Conservation (phyloP, 2,113 vertebrate species). For the Myodes glareolus region DNA sequence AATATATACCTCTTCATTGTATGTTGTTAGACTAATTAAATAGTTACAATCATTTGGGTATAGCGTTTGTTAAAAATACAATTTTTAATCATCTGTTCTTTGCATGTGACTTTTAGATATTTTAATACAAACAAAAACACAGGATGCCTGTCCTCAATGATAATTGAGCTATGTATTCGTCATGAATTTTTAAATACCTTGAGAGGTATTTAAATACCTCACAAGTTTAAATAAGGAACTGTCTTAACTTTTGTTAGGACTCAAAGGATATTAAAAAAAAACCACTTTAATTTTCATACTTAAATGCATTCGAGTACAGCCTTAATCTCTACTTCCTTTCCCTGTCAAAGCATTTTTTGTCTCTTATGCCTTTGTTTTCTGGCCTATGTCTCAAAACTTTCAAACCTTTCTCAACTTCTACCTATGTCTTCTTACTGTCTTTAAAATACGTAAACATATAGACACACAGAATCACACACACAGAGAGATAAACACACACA, state of each 20-base stretch:
- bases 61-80: neutral
- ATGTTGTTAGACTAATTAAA: conserved; percentile 13
- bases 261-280: neutral
- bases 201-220: neutral
- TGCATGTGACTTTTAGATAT: neutral
- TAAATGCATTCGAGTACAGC: neutral
- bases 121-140: neutral
- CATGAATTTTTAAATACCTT: neutral
- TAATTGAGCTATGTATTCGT: conserved; percentile 5
- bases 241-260: neutral
- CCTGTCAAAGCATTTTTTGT: neutral
- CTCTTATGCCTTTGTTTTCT: neutral
- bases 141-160: neutral
- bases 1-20: neutral
- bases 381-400: neutral
- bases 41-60: neutral
- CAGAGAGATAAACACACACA: too few relatives aligned
- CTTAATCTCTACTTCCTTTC: neutral
- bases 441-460: neutral
- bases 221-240: neutral
- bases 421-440: too few relatives aligned
- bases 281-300: neutral
- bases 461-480: too few relatives aligned
- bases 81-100: conserved; percentile 3
- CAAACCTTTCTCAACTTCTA: neutral